Evolutionary conservation across 2,113 vertebrate species (phyloP).

Genomic region (Scopus umbretta): DNA sequence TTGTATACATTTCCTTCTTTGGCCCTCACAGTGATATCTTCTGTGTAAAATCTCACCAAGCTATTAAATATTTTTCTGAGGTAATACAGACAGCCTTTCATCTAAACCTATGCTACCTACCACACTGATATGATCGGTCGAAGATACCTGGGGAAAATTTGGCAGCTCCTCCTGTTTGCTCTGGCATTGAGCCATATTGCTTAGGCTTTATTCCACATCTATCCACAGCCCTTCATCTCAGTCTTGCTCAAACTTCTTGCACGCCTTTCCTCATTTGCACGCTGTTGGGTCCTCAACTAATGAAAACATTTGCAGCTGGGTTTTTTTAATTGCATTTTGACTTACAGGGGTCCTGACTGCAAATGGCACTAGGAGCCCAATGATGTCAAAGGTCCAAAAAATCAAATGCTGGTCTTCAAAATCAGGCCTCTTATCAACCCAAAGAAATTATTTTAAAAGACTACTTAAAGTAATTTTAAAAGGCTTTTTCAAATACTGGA

Average conservation of each 20-base stretch:
- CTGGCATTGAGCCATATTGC: background rate
- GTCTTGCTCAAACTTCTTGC: background rate
- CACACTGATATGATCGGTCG: constrained; percentile 68
- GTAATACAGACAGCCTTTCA: constrained; percentile 83
- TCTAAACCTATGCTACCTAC: constrained; percentile 80
- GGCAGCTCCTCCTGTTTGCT: background rate
- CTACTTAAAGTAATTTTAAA: background rate
- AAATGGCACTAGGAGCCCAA: background rate
- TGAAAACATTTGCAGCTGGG: background rate
- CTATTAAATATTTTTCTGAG: constrained; percentile 81
- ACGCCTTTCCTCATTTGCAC: background rate
- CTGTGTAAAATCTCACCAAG: constrained; percentile 82
- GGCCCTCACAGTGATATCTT: constrained; percentile 76
- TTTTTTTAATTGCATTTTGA: background rate
- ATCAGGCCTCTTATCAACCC: background rate
- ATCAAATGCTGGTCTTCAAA: background rate
- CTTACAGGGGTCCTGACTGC: background rate
- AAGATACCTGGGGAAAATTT: constrained; percentile 77
- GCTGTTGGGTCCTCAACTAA: background rate
- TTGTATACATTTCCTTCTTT: constrained; percentile 57
- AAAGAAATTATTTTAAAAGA: background rate
- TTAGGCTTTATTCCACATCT: background rate
- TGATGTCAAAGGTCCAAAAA: background rate
- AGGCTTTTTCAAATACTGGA: background rate
- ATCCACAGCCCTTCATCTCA: background rate